Conservation (phyloP, 2,888 invertebrate species). For the Raillietiella orientalis region DNA sequence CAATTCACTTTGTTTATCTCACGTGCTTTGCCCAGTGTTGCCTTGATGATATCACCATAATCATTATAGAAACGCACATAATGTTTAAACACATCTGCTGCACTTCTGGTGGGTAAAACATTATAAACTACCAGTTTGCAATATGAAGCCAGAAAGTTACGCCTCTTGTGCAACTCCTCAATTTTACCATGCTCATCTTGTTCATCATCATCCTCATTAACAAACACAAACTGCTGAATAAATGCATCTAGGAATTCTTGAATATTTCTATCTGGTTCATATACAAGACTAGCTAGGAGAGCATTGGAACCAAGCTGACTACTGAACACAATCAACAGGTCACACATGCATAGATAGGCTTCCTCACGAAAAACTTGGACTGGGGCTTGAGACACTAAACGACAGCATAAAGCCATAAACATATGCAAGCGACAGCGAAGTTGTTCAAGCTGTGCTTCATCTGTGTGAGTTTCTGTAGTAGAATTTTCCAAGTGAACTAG, state of each 20-base stretch:
- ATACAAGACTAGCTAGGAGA: constrained; percentile 23
- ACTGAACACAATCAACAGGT: constrained; percentile 70
- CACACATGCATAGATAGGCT: constrained; percentile 86
- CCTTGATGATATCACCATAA: constrained; percentile 28
- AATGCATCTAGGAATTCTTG: constrained; percentile 57
- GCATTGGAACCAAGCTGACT: constrained; percentile 26
- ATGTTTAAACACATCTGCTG: constrained; percentile 3
- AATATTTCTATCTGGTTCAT: constrained; percentile 41
- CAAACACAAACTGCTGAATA: constrained; percentile 73
- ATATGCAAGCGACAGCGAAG: constrained; percentile 31
- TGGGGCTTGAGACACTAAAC: constrained; percentile 29
- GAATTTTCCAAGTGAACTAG: constrained; percentile 45
- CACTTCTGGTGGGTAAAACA: constrained; percentile 28
- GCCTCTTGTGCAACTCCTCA: constrained; percentile 77
- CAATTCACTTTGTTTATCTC: constrained; percentile 92
- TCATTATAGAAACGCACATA: constrained; percentile 9
- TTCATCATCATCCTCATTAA: constrained; percentile 65
- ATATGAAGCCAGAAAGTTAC: constrained; percentile 83
- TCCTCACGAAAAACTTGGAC: constrained; percentile 33
- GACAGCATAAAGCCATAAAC: constrained; percentile 36
- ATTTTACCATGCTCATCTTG: constrained; percentile 77
- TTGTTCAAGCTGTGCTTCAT: constrained; percentile 22
- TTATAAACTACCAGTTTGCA: constrained; percentile 95
- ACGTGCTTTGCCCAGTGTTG: constrained; percentile 75
- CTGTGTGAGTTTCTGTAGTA: constrained; percentile 20